Evolutionary conservation across 2,113 vertebrate genomes (phyloP).

Genomic region (Nothocercus nigrocapillus): DNA sequence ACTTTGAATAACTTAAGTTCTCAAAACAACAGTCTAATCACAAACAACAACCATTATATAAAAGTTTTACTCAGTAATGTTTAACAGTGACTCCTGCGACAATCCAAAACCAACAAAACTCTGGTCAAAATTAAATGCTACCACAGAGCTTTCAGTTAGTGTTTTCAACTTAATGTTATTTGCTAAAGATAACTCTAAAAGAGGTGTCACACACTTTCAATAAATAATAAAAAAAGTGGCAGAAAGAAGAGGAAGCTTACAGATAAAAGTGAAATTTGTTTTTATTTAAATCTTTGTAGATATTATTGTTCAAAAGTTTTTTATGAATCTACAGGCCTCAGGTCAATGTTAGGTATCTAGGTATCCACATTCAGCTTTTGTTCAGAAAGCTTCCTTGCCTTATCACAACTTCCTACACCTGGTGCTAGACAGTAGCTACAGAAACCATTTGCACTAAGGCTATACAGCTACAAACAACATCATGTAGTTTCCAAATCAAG

Average conservation of each 20-base stretch:
- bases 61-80: conserved; percentile 34
- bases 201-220: not conserved
- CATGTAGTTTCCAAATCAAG: conserved; percentile 50
- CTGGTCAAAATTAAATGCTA: not conserved
- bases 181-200: not conserved
- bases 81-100: not conserved
- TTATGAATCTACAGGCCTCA: not conserved
- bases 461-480: conserved; percentile 73
- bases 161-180: not conserved
- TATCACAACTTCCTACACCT: conserved; percentile 72
- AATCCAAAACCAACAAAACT: conserved; percentile 24
- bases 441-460: conserved; percentile 70
- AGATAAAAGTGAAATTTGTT: not conserved
- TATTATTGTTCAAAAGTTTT: not conserved
- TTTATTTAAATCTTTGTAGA: not conserved
- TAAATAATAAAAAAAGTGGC: not conserved
- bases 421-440: conserved; percentile 73
- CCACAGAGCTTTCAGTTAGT: not conserved
- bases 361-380: conserved; percentile 61
- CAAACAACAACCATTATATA: conserved; percentile 10
- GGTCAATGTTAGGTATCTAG: conserved; percentile 60
- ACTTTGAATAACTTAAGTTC: conserved; percentile 29
- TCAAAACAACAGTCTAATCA: conserved; percentile 39
- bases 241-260: not conserved
- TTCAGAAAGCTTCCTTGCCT: conserved; percentile 59